Evolutionary conservation across 2,113 vertebrate species (phyloP).

Genomic region (Cricetomys ansorgei): DNA sequence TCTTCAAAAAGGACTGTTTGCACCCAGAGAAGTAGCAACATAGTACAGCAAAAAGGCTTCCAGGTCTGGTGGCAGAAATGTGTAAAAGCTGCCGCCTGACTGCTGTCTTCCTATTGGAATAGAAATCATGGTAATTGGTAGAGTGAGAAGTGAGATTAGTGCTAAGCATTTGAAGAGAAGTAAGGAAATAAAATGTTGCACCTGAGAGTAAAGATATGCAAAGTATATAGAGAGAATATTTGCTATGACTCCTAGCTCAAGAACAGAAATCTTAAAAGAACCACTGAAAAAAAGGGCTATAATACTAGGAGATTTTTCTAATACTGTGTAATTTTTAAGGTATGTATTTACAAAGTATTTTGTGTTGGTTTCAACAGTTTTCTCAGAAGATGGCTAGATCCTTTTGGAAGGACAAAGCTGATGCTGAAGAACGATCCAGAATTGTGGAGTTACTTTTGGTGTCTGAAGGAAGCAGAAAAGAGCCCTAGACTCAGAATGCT

Average conservation of each 20-base stretch:
- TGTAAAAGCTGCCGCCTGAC: not conserved
- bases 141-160: not conserved
- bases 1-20: not conserved
- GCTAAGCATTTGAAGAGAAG: not conserved
- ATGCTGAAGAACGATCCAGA: not conserved
- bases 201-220: not conserved
- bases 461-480: not conserved
- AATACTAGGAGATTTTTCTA: not conserved
- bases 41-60: not conserved
- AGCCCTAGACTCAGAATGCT: not conserved
- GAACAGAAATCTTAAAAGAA: not conserved
- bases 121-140: not conserved
- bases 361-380: not conserved
- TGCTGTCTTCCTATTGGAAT: not conserved
- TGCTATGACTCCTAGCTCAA: not conserved
- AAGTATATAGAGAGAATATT: not conserved
- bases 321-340: too few relatives aligned
- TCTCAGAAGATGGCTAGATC: not conserved
- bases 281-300: not conserved
- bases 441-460: not conserved
- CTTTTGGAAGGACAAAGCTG: not conserved
- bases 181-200: not conserved
- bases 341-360: not conserved
- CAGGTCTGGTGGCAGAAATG: not conserved
- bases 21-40: not conserved